phyloP scores from a whole-genome alignment of 2,113 vertebrate genomes.

The Columba janthina region DNA sequence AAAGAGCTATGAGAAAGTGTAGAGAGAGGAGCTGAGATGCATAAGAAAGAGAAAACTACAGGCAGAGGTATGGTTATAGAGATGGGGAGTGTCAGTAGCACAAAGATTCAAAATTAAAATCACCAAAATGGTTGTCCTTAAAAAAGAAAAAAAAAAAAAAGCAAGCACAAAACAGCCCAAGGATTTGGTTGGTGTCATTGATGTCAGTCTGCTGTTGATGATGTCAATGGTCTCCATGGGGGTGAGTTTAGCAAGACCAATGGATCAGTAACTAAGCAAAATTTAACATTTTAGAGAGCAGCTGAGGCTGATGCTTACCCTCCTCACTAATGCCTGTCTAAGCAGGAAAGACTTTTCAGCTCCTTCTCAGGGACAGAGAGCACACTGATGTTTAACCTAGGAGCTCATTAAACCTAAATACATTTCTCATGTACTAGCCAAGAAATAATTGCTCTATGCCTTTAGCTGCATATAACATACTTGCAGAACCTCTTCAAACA shows the following conservation, averaged over 20 bases:
- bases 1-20: not conserved
- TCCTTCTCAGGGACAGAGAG: rapidly evolving
- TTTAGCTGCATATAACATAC: not conserved
- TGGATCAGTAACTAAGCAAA: not conserved
- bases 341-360: not conserved
- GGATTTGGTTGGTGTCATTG: not conserved
- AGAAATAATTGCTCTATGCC: not conserved
- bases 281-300: not conserved
- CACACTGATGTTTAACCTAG: not conserved
- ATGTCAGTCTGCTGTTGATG: not conserved
- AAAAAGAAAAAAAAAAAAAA: not conserved
- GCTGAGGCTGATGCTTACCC: not conserved
- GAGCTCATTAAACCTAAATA: not conserved
- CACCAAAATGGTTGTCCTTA: not conserved
- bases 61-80: not conserved
- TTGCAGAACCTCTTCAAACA: not conserved
- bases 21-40: not conserved
- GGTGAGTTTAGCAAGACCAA: not conserved
- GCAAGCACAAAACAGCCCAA: not conserved
- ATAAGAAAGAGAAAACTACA: not conserved
- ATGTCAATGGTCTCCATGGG: not conserved
- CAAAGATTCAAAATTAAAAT: not conserved
- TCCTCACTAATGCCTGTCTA: not conserved
- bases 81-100: rapidly evolving
- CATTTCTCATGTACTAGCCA: not conserved